phyloP scores from a whole-genome alignment of 1,140 invertebrate species.

The Anastrepha ludens region DNA sequence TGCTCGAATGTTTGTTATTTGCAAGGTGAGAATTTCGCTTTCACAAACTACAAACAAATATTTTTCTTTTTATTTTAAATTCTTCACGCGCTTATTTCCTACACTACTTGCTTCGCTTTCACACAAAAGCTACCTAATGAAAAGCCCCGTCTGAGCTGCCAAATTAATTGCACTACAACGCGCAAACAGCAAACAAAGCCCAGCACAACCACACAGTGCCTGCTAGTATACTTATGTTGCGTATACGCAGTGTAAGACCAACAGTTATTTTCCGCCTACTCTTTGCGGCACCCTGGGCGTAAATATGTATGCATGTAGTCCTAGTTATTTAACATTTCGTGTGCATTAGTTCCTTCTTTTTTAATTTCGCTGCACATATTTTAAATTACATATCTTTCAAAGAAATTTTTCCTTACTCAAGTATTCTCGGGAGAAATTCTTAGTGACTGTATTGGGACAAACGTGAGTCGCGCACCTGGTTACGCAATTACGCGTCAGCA shows the following conservation, averaged over 20 bases:
- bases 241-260: neutral
- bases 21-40: neutral
- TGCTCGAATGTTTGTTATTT: neutral
- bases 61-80: neutral
- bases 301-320: no score
- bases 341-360: no score
- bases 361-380: no score
- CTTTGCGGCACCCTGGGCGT: neutral
- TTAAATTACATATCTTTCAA: no score
- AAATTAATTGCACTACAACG: neutral
- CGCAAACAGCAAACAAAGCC: neutral
- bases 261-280: neutral
- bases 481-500: slow-evolving; percentile 27
- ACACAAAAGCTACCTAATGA: neutral
- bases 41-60: neutral
- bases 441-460: no score
- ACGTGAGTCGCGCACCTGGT: neutral
- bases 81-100: neutral
- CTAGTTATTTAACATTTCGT: no score
- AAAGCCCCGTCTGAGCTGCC: neutral
- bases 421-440: no score
- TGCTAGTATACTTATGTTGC: neutral
- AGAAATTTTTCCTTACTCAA: no score
- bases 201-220: neutral
- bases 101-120: neutral